A percentile compares a stretch with the other conserved stretches of the same genome.
Conservation (phyloP, 2,113 vertebrate species). For the Crotophaga sulcirostris region DNA sequence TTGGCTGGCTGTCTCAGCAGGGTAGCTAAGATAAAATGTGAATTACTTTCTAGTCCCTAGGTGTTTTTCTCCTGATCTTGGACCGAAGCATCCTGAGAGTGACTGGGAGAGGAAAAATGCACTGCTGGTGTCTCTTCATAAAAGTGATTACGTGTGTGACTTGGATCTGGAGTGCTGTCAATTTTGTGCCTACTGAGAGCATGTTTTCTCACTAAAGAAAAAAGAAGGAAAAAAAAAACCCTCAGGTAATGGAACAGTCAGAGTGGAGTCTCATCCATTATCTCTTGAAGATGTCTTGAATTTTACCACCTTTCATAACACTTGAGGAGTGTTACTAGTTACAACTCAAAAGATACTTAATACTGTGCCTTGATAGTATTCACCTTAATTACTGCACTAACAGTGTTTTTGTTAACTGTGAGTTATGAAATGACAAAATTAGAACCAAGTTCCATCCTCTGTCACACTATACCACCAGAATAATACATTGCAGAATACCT, state of each 20-base stretch:
- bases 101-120: not conserved
- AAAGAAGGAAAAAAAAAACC: not conserved
- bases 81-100: not conserved
- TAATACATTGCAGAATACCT: conserved; percentile 39
- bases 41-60: not conserved
- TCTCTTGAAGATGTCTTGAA: conserved; percentile 59
- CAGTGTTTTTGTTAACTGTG: conserved; percentile 34
- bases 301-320: conserved; percentile 56
- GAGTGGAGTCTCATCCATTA: conserved; percentile 57
- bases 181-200: conserved; percentile 48
- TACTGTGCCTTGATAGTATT: conserved; percentile 38
- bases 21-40: not conserved
- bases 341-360: conserved; percentile 50
- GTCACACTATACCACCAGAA: not conserved
- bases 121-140: not conserved
- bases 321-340: conserved; percentile 41
- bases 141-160: not conserved
- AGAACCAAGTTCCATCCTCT: not conserved
- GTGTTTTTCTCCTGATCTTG: not conserved
- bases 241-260: conserved; percentile 56
- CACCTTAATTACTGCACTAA: conserved; percentile 52
- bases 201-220: conserved; percentile 44
- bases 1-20: not conserved
- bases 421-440: conserved; percentile 32
- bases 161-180: not conserved